These are phyloP conservation scores for Silurus aristotelis DNA, from an alignment of 2,797 vertebrate species.

Conservation along the genomic window DNA sequence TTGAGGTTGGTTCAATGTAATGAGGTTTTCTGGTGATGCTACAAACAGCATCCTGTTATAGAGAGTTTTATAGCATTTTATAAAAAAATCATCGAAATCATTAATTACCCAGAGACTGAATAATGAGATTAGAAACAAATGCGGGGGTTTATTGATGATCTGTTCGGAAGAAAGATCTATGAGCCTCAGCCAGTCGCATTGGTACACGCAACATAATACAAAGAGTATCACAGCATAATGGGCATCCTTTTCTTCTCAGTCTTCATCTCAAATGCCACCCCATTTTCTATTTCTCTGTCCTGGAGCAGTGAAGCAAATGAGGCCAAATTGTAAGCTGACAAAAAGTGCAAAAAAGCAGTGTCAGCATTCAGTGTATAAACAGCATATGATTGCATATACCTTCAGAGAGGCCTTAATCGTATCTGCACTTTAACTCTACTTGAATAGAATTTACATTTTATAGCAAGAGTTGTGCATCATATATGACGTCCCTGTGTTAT, in stretches of 20 bases:
- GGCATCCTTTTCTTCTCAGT: conserved; percentile 59
- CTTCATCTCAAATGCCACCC: conserved; percentile 76
- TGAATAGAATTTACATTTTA: not conserved
- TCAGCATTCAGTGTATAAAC: not conserved
- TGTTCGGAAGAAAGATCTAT: not conserved
- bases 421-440: not conserved
- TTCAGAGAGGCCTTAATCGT: not conserved
- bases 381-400: not conserved
- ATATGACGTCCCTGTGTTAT: not conserved
- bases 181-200: not conserved
- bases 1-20: not conserved
- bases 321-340: conserved; percentile 35
- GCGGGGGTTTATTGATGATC: not conserved
- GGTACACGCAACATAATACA: not conserved
- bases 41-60: not conserved
- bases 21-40: not conserved
- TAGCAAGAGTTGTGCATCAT: not conserved
- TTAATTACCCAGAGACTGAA: not conserved
- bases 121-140: conserved; percentile 2
- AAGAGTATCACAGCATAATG: not conserved
- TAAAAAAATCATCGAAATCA: not conserved
- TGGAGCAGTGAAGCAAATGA: conserved; percentile 78
- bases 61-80: not conserved
- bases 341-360: not conserved
- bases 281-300: conserved; percentile 76